A percentile compares a stretch with the other conserved stretches of the same genome.
Conservation (phyloP, 2,797 vertebrate genomes). For the Carapus acus region DNA sequence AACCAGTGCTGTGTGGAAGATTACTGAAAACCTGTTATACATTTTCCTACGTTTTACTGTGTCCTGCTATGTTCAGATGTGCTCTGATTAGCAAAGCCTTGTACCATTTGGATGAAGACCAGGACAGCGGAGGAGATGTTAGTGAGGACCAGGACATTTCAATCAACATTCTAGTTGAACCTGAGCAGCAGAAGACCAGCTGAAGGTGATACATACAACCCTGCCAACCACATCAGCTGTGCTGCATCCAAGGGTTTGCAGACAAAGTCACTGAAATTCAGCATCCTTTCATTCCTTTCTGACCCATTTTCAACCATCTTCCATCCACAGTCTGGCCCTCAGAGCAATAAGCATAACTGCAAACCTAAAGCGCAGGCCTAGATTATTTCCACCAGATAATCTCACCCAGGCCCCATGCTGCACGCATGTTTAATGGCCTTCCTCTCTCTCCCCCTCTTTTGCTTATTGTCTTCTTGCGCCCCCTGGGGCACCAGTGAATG, state of each 20-base stretch:
- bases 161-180: no score
- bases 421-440: constrained; percentile 64
- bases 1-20: no score
- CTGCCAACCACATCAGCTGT: neutral
- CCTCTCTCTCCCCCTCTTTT: constrained; percentile 27
- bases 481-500: constrained; percentile 23
- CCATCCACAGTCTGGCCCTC: constrained; percentile 8
- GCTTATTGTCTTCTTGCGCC: constrained; percentile 34
- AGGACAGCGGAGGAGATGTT: no score
- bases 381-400: constrained; percentile 71
- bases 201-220: neutral
- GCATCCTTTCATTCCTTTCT: constrained; percentile 8
- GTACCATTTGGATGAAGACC: no score
- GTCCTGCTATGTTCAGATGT: no score
- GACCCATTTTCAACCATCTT: constrained; percentile 9
- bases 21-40: no score
- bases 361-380: constrained; percentile 36
- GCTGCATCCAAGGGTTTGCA: constrained; percentile 1
- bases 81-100: no score
- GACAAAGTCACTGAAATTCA: constrained; percentile 6
- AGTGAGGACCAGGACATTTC: no score
- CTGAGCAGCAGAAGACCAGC: no score
- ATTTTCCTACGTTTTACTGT: no score
- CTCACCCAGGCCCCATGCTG: constrained; percentile 51
- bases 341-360: constrained; percentile 8